Base-by-base conservation (phyloP, 2,888 invertebrate species). In the Drymonia ruficornis region DNA sequence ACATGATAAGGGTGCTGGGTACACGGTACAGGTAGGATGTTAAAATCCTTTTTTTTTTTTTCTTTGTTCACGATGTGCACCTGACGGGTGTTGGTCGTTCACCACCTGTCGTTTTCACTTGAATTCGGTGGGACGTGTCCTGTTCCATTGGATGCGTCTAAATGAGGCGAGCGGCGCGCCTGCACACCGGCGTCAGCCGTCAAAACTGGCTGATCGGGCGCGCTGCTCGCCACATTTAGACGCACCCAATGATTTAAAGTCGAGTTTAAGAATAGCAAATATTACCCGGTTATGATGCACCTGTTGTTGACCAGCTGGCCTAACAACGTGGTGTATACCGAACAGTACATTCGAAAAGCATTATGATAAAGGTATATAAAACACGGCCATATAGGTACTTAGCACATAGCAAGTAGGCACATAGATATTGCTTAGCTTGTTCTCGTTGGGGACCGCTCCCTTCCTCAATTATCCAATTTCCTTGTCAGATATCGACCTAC, bases 381-480 rank as follows among this genome's bases (percentile, higher is more conserved):
- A n/a, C n/a, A n/a, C n/a, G n/a, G n/a, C n/a, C n/a, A n/a, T n/a
- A n/a, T n/a, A n/a, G n/a, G n/a, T n/a, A n/a, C n/a, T n/a, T 31
- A 31, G 31, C 13, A 36, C 34, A 13, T 13, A 36, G 13, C 4
- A 9, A 31, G 11, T 36, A 36, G n/a, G 36, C 3, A n/a, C 4
- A n/a, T 3, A 36, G 36, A 36, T 36, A 36, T 13, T 13, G 4
- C 13, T 13, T 36, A 36, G 13, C 18, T 19, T 19, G 43, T 19
- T 19, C 12, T 19, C 49, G 48, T 53, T 45, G 45, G 52, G 46
- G 40, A 51, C 82, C 85, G 78, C 85, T 88, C 88, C 87, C 87
- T 86, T 88, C 87, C 86, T 87, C 86, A 86, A 89, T 89, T 89
- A 87, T 88, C 84, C 84, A 89, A 88, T 88, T 85, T 88, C 84